Percentiles rank a stretch among this genome's conserved stretches.
These are phyloP conservation scores for Machimus atricapillus DNA, from an alignment of 2,888 invertebrate species.

Conservation along the genomic window DNA sequence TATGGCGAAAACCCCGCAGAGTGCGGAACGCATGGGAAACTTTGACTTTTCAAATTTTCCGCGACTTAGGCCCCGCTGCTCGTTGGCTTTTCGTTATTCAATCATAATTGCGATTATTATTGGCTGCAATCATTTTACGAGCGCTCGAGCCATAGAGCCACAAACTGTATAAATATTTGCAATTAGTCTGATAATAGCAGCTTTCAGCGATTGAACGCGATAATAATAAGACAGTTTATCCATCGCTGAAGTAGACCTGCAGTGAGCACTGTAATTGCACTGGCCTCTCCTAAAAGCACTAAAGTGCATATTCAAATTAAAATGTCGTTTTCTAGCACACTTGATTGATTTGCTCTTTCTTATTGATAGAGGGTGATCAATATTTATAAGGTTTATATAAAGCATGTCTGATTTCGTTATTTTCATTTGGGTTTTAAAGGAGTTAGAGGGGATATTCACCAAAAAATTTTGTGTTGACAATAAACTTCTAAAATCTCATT, in stretches of 20 bases:
- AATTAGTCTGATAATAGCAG: background rate
- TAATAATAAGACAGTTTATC: background rate
- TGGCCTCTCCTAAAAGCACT: background rate
- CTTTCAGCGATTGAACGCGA: background rate
- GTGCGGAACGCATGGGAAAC: constrained; percentile 4
- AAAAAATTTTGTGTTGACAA: too few species aligned
- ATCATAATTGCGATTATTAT: background rate
- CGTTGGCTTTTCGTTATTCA: background rate
- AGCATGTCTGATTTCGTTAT: too few species aligned
- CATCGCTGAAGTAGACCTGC: background rate
- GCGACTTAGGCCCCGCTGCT: background rate
- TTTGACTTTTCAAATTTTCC: background rate
- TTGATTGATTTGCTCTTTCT: background rate
- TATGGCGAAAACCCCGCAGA: background rate
- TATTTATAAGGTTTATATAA: background rate
- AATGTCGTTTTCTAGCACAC: background rate
- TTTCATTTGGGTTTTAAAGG: too few species aligned
- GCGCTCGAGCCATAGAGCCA: background rate
- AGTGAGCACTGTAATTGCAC: background rate
- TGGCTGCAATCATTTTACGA: background rate
- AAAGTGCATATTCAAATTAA: background rate
- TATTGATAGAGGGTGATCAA: background rate
- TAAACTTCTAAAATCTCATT: too few species aligned
- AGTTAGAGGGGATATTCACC: too few species aligned
- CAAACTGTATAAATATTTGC: background rate